phyloP scores from a whole-genome alignment of 1,140 invertebrate genomes.

The Tetragonula clypearis region DNA sequence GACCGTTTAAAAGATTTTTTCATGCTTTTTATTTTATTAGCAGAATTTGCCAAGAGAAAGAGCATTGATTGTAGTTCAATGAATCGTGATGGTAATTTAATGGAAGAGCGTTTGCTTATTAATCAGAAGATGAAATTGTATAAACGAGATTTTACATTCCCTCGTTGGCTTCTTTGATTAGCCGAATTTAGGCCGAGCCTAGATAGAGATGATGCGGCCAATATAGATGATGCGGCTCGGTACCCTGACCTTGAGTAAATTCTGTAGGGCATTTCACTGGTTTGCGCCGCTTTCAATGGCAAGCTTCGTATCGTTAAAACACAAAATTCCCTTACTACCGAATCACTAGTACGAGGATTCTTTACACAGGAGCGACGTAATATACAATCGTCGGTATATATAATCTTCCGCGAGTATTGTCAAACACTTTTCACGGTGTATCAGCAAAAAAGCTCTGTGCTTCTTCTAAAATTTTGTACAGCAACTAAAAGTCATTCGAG shows the following conservation, averaged over 20 bases:
- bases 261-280: conserved; percentile 15
- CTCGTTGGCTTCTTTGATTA: conserved; percentile 4
- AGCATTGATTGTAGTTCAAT: background rate
- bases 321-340: background rate
- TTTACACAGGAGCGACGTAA: background rate
- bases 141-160: background rate
- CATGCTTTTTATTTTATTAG: background rate
- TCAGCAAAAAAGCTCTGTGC: too few species aligned
- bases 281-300: background rate
- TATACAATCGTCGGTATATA: background rate
- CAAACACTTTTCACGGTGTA: background rate
- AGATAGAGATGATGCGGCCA: background rate
- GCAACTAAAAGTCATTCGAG: background rate
- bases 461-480: background rate
- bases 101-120: background rate
- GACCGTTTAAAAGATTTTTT: background rate
- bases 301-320: background rate
- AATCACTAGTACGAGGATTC: background rate
- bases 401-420: background rate
- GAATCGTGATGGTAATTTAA: background rate
- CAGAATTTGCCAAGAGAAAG: background rate
- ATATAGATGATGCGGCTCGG: background rate
- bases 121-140: background rate
- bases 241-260: conserved; percentile 50
- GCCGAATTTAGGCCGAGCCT: background rate